phyloP scores from a whole-genome alignment of 2,113 vertebrate genomes.

The Gopherus flavomarginatus region DNA sequence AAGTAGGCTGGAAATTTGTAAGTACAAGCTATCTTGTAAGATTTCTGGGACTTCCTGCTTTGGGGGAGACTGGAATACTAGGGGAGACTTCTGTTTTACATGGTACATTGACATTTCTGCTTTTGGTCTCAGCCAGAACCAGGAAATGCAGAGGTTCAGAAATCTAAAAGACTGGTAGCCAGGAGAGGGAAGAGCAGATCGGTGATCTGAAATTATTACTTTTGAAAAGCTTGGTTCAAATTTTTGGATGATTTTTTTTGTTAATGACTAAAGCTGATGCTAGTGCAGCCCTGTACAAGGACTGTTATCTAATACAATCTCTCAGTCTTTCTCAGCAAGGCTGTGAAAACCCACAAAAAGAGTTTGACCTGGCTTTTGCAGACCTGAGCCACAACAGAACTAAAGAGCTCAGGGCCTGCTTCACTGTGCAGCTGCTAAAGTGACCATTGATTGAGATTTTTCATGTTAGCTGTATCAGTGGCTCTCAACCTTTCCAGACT shows the following conservation, averaged over 20 bases:
- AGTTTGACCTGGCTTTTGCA: neutral
- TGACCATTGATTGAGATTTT: neutral
- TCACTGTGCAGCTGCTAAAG: neutral
- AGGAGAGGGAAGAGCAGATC: neutral
- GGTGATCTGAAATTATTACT: too few relatives aligned
- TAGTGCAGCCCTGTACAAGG: neutral
- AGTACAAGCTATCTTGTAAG: neutral
- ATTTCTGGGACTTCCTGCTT: neutral
- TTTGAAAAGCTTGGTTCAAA: too few relatives aligned
- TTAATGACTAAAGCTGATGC: neutral
- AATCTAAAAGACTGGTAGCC: neutral
- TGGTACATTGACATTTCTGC: neutral
- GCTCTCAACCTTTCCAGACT: too few relatives aligned
- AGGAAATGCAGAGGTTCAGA: neutral
- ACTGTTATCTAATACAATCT: too few relatives aligned
- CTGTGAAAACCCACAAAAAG: neutral
- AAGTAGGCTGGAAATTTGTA: neutral
- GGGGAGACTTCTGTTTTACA: neutral
- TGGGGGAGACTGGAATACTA: neutral
- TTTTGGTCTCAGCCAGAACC: neutral
- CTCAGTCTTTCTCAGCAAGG: neutral
- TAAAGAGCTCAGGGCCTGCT: neutral
- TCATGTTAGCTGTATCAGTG: neutral
- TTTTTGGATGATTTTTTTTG: too few relatives aligned
- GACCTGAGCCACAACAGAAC: neutral